These are phyloP conservation scores for Lophura swinhoii DNA, from an alignment of 2,797 vertebrate genomes.

Conservation along the genomic window DNA sequence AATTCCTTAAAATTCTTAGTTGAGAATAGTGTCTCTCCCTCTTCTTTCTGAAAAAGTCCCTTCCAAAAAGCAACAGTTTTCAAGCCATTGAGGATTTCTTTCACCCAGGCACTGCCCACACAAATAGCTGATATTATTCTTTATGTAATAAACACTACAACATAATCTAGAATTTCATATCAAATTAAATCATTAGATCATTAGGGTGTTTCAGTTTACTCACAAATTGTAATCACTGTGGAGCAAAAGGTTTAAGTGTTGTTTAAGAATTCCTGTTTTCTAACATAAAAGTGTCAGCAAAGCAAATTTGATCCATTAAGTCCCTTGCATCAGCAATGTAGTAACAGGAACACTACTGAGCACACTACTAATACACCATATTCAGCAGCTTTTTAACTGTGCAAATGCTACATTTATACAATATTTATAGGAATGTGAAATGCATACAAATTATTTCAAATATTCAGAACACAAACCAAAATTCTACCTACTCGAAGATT, in stretches of 20 bases:
- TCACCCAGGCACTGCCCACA: background rate
- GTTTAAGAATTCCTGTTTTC: slow-evolving; percentile 48
- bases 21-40: background rate
- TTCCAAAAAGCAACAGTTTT: background rate
- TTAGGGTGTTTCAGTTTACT: slow-evolving; percentile 59
- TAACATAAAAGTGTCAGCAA: slow-evolving; percentile 46
- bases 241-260: slow-evolving; percentile 5
- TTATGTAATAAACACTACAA: slow-evolving; percentile 12
- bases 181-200: slow-evolving; percentile 40
- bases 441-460: slow-evolving; percentile 33
- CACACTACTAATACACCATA: slow-evolving; percentile 45
- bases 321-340: slow-evolving; percentile 34
- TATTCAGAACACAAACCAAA: slow-evolving; percentile 46
- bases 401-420: slow-evolving; percentile 25
- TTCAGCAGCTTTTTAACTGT: slow-evolving; percentile 64
- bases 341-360: slow-evolving; percentile 48
- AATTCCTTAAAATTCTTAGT: background rate
- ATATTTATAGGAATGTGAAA: slow-evolving; percentile 55
- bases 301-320: slow-evolving; percentile 40
- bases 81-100: background rate
- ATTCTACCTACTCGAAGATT: background rate
- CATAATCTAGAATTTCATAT: slow-evolving; percentile 16
- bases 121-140: background rate
- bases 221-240: background rate
- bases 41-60: background rate